Base-by-base conservation (phyloP, 2,113 vertebrate species). In the Numenius arquata region DNA sequence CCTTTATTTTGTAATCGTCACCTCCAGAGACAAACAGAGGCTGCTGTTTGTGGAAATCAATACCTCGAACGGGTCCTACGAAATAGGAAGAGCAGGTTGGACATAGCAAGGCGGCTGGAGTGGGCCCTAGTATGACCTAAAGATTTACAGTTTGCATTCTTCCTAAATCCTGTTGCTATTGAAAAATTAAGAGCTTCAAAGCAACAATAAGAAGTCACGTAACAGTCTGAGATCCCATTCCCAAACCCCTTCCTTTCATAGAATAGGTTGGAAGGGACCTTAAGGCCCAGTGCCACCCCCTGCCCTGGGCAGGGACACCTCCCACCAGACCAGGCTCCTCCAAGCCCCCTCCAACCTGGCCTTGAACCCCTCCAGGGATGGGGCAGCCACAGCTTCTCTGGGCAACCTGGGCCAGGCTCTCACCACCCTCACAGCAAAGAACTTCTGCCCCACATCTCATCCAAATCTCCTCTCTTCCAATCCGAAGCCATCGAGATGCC, bases 1-100 rank as follows among this genome's bases (percentile, higher is more conserved):
- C 99, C 99, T 99, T 99, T 73, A 99, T 99, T 95, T 99, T 99
- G 94, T 99, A 99, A 85, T 99, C 99, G 41, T 99, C 99, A 7
- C 99, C 99, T 85, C 99, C 99, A 12, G 99, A 99, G 9, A 99
- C 99, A 89, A 99, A 99, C 9, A 99, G 98, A 10, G 99, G 99
- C 96, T 99, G 99, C 97, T 99, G 99, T 65, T 99, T 99, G 95
- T 99, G 99, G 96, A 99, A 99, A 80, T 99, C 99, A 66, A 99
- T 99, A 2, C 99, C 99, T 97, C 99, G 97, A 23, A 99, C 99
- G 0, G 99, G 99, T 6, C 99, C 99, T 99, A 68, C 0, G 34
- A 20, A 4, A 5, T 0, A 36, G 22, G 20, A 85, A 43, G 6
- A 36, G 62, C 4, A 14, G 12, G 23, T 70, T 55, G 70, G 65